Evolutionary conservation across 2,113 vertebrate genomes (phyloP).

Genomic region (Emydocephalus ijimae): DNA sequence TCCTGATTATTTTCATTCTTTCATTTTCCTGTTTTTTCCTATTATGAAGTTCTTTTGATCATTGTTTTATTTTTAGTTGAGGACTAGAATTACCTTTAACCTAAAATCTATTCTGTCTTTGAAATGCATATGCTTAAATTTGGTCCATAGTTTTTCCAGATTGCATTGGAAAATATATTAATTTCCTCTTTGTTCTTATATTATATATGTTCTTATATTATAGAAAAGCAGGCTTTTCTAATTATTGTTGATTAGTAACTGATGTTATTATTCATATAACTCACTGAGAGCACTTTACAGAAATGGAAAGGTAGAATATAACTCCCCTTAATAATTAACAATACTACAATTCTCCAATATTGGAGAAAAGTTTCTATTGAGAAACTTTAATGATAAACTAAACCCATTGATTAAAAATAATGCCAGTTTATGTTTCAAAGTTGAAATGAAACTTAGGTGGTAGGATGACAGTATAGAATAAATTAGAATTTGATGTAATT

Average conservation of each 20-base stretch:
- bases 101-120: not conserved
- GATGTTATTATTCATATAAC: not conserved
- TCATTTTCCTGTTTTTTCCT: not conserved
- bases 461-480: not conserved
- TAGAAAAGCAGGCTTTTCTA: not conserved
- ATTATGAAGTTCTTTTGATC: not conserved
- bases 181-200: not conserved
- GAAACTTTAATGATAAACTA: not conserved
- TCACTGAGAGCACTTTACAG: not conserved
- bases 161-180: not conserved
- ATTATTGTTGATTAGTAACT: not conserved
- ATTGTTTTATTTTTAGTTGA: not conserved
- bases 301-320: not conserved
- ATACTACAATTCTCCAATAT: not conserved
- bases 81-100: not conserved
- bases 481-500: not conserved
- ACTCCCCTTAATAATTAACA: not conserved
- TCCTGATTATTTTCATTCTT: not conserved
- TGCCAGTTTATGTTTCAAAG: not conserved
- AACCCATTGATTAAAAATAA: not conserved
- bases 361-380: not conserved
- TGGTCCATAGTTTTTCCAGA: not conserved
- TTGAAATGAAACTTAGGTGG: not conserved
- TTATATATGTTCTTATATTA: not conserved
- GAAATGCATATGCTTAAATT: not conserved